Conservation (phyloP, 2,797 vertebrate species). For the Eulemur albifrons region DNA sequence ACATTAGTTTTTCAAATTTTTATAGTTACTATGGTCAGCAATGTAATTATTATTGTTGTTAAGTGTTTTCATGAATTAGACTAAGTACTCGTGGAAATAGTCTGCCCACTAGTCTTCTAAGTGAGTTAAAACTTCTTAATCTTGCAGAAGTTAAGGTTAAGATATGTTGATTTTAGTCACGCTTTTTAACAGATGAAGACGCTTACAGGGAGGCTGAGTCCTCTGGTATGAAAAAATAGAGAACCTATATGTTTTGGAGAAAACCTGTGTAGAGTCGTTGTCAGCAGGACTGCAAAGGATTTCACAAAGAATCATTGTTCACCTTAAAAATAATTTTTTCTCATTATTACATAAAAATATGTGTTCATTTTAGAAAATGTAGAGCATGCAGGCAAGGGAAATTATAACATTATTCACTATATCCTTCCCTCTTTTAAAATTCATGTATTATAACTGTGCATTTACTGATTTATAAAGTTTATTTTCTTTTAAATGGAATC, state of each 20-base stretch:
- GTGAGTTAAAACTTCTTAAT: background rate
- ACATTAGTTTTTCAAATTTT: background rate
- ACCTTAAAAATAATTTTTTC: constrained; percentile 32
- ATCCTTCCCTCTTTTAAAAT: constrained; percentile 47
- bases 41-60: background rate
- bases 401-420: constrained; percentile 21
- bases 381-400: background rate
- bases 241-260: background rate
- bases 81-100: background rate
- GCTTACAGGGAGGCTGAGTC: background rate
- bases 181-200: background rate
- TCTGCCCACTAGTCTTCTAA: background rate
- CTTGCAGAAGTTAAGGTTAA: background rate
- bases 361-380: background rate
- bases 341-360: constrained; percentile 20
- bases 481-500: constrained; percentile 41
- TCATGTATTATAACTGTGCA: background rate
- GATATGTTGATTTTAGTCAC: background rate
- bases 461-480: constrained; percentile 41
- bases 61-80: background rate
- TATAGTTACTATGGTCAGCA: background rate
- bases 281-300: background rate
- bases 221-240: background rate
- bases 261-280: background rate
- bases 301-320: background rate